Evolutionary conservation across 2,113 vertebrate species (phyloP).

Genomic region (Tupaia chinensis): DNA sequence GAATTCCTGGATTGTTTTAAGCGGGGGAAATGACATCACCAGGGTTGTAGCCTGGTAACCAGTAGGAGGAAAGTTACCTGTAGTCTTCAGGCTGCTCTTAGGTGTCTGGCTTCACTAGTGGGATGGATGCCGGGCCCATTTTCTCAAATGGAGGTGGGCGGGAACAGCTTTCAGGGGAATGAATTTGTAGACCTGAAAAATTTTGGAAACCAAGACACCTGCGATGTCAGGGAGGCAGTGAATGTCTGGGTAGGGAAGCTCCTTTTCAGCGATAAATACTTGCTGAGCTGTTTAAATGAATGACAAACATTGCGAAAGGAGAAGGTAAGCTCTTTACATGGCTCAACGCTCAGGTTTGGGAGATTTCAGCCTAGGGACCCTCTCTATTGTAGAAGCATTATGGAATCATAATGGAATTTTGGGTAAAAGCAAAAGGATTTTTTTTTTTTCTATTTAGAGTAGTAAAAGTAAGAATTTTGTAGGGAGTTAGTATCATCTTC

Average conservation of each 20-base stretch:
- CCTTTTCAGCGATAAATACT: neutral
- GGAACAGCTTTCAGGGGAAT: neutral
- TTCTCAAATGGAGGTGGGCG: neutral
- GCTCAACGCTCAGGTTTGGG: neutral
- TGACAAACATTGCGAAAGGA: neutral
- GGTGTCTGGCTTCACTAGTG: neutral
- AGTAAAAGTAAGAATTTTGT: neutral
- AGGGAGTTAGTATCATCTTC: neutral
- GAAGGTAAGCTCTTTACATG: neutral
- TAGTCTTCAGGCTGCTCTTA: neutral
- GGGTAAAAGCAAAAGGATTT: neutral
- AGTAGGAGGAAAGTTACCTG: neutral
- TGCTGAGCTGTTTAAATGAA: neutral
- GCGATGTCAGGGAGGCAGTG: neutral
- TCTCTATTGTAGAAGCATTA: neutral
- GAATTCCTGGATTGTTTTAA: neutral
- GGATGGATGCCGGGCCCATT: neutral
- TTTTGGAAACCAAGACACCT: neutral
- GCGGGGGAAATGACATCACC: neutral
- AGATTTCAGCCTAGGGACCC: neutral
- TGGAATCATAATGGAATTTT: neutral
- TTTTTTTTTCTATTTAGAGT: neutral
- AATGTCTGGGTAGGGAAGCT: neutral
- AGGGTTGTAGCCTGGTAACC: neutral
- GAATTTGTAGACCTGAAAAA: neutral